Evolutionary conservation across 1,140 invertebrate genomes (phyloP).

Genomic region (Drosophila ananassae): DNA sequence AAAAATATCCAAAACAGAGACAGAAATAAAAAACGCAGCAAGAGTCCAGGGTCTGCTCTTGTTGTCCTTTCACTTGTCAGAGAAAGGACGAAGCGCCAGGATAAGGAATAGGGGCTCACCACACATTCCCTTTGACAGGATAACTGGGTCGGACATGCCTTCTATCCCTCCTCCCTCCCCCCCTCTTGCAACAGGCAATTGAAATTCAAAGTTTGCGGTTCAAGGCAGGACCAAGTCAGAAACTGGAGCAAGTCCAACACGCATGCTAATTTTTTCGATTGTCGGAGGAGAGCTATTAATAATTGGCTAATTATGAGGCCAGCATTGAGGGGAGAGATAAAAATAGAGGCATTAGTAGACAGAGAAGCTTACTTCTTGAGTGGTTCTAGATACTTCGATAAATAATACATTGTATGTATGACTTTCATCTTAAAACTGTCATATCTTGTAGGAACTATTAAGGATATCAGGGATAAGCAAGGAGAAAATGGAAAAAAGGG

Average conservation of each 20-base stretch:
- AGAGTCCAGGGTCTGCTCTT: neutral
- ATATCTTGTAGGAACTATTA: no score
- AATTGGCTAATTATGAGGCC: constrained; percentile 4
- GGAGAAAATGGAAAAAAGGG: no score
- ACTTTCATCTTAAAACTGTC: no score
- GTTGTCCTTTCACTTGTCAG: constrained; percentile 28
- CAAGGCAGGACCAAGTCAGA: constrained; percentile 4
- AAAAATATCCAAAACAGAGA: neutral
- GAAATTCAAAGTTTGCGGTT: neutral
- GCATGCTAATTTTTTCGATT: constrained; percentile 19
- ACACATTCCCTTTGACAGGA: neutral
- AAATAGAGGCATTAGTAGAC: no score
- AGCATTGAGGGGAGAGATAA: no score
- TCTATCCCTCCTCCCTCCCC: neutral
- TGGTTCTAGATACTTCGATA: no score
- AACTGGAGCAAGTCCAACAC: constrained; percentile 19
- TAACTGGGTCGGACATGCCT: constrained; percentile 4
- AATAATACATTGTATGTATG: no score
- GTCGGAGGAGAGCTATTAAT: neutral
- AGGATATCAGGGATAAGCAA: no score
- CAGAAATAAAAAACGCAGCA: constrained; percentile 1
- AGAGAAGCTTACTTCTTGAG: no score
- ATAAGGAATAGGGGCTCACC: neutral
- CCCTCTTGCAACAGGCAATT: neutral
- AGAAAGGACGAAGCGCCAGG: neutral